These are phyloP conservation scores for Cantharis flavilabris DNA, from an alignment of 2,888 invertebrate species.

Conservation along the genomic window DNA sequence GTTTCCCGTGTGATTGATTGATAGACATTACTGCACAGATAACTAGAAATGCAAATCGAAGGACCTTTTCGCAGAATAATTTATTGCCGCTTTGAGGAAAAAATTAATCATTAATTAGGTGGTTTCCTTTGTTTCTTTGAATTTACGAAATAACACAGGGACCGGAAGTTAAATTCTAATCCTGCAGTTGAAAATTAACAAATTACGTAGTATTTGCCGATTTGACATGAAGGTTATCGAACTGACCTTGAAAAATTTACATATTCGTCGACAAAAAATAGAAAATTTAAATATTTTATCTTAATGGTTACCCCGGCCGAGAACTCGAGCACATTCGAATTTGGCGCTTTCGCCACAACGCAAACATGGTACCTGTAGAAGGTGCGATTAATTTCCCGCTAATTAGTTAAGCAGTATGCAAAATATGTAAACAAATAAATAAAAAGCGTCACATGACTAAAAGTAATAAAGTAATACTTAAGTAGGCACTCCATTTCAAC, in stretches of 20 bases:
- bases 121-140: not conserved
- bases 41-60: slow-evolving; percentile 4
- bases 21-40: slow-evolving; percentile 6
- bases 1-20: slow-evolving; percentile 4
- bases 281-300: slow-evolving; percentile 32
- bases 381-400: not conserved
- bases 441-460: not conserved
- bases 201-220: slow-evolving; percentile 5
- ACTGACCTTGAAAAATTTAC: slow-evolving; percentile 25
- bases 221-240: slow-evolving; percentile 29
- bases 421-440: slow-evolving; percentile 1
- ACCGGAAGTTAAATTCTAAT: slow-evolving; percentile 13
- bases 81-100: not conserved
- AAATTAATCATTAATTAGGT: not conserved
- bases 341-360: not conserved
- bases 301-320: not conserved
- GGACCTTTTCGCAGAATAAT: not conserved
- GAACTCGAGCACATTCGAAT: not conserved
- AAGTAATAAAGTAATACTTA: not conserved
- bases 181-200: slow-evolving; percentile 14
- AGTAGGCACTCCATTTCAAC: not conserved
- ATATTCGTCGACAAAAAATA: slow-evolving; percentile 13
- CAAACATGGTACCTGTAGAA: not conserved
- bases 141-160: not conserved
- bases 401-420: not conserved